phyloP scores from a whole-genome alignment of 2,888 invertebrate species.

The Lissocephala sabroskyi region DNA sequence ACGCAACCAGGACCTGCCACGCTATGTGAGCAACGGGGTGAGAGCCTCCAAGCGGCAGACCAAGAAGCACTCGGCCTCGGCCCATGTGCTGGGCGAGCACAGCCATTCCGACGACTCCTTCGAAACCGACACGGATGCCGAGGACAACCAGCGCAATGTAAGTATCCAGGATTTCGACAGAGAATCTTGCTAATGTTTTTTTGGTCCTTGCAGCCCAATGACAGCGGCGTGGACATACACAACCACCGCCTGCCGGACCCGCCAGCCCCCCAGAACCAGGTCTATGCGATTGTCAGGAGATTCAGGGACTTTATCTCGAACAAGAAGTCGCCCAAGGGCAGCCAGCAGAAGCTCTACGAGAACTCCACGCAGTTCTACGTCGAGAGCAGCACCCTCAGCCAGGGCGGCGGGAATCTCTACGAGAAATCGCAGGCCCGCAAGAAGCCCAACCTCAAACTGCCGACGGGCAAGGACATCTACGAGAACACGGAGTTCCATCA shows the following conservation, averaged over 20 bases:
- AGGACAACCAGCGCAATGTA: slow-evolving; percentile 68
- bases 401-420: slow-evolving; percentile 28
- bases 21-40: slow-evolving; percentile 6
- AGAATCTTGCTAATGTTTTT: too few species aligned
- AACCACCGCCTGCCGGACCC: slow-evolving; percentile 77
- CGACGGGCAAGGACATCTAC: slow-evolving; percentile 43
- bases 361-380: slow-evolving; percentile 65
- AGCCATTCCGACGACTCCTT: slow-evolving; percentile 78
- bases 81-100: slow-evolving; percentile 58
- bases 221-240: slow-evolving; percentile 74
- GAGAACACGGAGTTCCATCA: slow-evolving; percentile 63
- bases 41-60: slow-evolving; percentile 42
- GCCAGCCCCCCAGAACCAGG: slow-evolving; percentile 74
- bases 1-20: slow-evolving; percentile 37
- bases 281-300: slow-evolving; percentile 80
- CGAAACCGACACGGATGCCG: slow-evolving; percentile 76
- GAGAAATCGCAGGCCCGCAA: slow-evolving; percentile 24
- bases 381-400: slow-evolving; percentile 37
- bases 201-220: slow-evolving; percentile 65
- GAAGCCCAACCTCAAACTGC: slow-evolving; percentile 13
- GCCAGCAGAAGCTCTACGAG: slow-evolving; percentile 69
- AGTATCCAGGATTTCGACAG: slow-evolving; percentile 12
- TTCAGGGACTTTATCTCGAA: slow-evolving; percentile 77
- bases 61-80: slow-evolving; percentile 57
- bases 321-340: slow-evolving; percentile 65